These are phyloP conservation scores for Spisula solida DNA, from an alignment of 2,888 invertebrate genomes.

Conservation along the genomic window DNA sequence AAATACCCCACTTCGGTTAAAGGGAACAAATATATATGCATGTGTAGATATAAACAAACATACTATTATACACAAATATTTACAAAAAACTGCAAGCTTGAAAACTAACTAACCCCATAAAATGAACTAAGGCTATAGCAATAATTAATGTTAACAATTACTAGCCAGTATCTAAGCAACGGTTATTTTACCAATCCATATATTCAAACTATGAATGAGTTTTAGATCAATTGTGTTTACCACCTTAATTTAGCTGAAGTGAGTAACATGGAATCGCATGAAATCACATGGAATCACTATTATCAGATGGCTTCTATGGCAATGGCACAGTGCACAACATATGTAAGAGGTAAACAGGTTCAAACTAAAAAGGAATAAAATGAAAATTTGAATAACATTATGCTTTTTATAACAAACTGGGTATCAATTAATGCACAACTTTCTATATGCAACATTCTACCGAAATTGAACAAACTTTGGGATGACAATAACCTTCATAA, in stretches of 20 bases:
- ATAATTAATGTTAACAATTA: conserved; percentile 7
- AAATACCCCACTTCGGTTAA: too few species aligned
- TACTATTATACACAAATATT: not conserved
- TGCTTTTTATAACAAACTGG: not conserved
- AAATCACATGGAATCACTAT: not conserved
- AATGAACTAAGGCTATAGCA: not conserved
- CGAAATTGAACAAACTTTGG: not conserved
- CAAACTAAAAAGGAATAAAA: not conserved
- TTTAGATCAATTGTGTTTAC: too few species aligned
- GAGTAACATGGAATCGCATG: not conserved
- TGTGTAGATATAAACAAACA: not conserved
- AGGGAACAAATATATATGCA: too few species aligned
- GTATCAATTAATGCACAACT: conserved; percentile 6
- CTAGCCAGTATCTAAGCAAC: not conserved
- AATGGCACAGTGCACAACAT: not conserved
- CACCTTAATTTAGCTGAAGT: too few species aligned
- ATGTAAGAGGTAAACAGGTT: not conserved
- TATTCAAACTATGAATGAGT: not conserved
- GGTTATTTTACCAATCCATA: not conserved
- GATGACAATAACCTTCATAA: too few species aligned
- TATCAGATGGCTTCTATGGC: not conserved
- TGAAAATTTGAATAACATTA: not conserved
- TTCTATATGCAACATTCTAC: conserved; percentile 20
- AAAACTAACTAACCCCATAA: not conserved
- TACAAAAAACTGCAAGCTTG: conserved; percentile 20